phyloP scores from a whole-genome alignment of 2,888 invertebrate species.

The Chrysolina americana region DNA sequence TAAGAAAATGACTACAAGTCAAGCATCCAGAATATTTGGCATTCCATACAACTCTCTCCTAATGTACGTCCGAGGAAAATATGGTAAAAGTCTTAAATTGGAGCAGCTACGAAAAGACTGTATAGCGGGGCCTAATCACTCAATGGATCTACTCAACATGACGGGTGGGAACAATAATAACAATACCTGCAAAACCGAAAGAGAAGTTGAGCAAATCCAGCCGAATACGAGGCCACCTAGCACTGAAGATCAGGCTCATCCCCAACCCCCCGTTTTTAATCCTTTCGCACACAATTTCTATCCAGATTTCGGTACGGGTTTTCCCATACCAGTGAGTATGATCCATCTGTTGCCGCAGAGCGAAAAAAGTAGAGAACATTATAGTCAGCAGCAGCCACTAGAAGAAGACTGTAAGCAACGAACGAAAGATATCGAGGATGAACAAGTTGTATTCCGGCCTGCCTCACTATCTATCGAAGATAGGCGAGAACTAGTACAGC shows the following conservation, averaged over 20 bases:
- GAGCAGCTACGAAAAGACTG: conserved; percentile 92
- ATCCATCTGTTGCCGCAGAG: conserved; percentile 85
- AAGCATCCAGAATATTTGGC: conserved; percentile 91
- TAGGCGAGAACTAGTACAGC: conserved; percentile 79
- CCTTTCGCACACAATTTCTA: conserved; percentile 87
- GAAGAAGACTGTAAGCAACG: conserved; percentile 68
- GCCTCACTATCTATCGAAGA: conserved; percentile 75
- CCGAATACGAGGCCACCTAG: conserved; percentile 74
- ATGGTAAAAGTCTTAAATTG: conserved; percentile 91
- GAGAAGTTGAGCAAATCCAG: conserved; percentile 63
- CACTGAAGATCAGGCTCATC: conserved; percentile 71
- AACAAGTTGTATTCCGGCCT: conserved; percentile 69
- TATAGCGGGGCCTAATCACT: conserved; percentile 78
- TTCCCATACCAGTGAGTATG: conserved; percentile 89
- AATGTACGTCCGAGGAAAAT: conserved; percentile 94
- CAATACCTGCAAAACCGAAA: conserved; percentile 72
- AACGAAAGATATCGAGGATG: conserved; percentile 64
- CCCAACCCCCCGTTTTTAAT: conserved; percentile 79
- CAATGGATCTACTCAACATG: conserved; percentile 72
- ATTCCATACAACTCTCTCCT: conserved; percentile 94
- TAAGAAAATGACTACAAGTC: conserved; percentile 94
- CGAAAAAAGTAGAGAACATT: conserved; percentile 80
- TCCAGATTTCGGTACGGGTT: conserved; percentile 84
- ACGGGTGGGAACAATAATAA: conserved; percentile 65
- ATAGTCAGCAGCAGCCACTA: conserved; percentile 75